Percentiles rank a stretch among this genome's conserved stretches.
Conservation (phyloP, 2,888 invertebrate species). For the Imbricaverruca yamaguchii region DNA sequence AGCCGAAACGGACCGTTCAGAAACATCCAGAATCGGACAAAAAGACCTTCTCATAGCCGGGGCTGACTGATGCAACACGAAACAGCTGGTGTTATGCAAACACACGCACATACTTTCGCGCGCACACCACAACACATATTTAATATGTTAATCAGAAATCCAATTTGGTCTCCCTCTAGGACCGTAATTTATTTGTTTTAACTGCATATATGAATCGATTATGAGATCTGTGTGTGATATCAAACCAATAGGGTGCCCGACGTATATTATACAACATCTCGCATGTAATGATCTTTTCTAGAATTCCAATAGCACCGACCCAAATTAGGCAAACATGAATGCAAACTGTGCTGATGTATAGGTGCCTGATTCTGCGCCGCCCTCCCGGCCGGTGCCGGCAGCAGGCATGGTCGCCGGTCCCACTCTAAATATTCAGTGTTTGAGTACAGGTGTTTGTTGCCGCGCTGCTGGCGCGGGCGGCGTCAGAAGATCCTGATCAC, state of each 20-base stretch:
- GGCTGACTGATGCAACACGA: neutral
- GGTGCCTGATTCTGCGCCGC: neutral
- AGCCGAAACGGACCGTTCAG: neutral
- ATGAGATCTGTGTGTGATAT: slow-evolving; percentile 8
- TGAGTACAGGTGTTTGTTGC: neutral
- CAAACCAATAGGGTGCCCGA: slow-evolving; percentile 17
- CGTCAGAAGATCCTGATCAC: neutral
- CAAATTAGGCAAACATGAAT: slow-evolving; percentile 20
- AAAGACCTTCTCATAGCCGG: neutral
- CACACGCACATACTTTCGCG: neutral
- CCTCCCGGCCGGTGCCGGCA: neutral
- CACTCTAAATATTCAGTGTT: neutral
- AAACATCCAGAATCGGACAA: neutral
- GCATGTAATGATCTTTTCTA: slow-evolving; percentile 21
- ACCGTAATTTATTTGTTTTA: slow-evolving; percentile 18
- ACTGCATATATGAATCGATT: slow-evolving; percentile 18
- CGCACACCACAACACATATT: neutral
- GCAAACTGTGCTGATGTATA: neutral
- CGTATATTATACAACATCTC: slow-evolving; percentile 17
- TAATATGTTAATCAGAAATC: slow-evolving; percentile 21
- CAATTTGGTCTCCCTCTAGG: slow-evolving; percentile 17
- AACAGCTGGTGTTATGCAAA: neutral
- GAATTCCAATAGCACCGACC: slow-evolving; percentile 11
- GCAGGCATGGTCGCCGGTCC: neutral
- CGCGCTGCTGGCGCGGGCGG: neutral